Percentiles rank a stretch among this genome's conserved stretches.
Conservation (phyloP, 2,888 invertebrate species). For the Xylocampa areola region DNA sequence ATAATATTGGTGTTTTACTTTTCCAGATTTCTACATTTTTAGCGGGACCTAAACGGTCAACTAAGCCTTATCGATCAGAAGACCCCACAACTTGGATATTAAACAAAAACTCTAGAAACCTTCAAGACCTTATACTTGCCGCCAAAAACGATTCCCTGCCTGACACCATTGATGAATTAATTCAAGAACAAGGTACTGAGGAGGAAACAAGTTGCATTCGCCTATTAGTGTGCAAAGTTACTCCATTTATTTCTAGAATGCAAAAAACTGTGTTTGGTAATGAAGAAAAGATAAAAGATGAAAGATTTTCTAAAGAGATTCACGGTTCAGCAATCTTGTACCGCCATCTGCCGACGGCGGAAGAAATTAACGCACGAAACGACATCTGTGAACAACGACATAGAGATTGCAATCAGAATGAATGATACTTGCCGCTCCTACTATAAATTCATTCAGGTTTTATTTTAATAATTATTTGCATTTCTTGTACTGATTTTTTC, state of each 20-base stretch:
- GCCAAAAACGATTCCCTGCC: slow-evolving; percentile 91
- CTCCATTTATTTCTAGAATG: slow-evolving; percentile 94
- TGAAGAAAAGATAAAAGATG: slow-evolving; percentile 67
- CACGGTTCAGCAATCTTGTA: slow-evolving; percentile 86
- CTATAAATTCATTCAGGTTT: too few species aligned
- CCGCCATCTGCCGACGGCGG: slow-evolving; percentile 90
- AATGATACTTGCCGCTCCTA: too few species aligned
- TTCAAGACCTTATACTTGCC: slow-evolving; percentile 89
- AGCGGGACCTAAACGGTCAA: slow-evolving; percentile 75
- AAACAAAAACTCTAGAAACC: slow-evolving; percentile 89
- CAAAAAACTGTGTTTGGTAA: slow-evolving; percentile 91
- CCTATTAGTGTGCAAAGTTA: slow-evolving; percentile 93
- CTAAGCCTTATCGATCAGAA: slow-evolving; percentile 70
- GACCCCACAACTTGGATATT: slow-evolving; percentile 89
- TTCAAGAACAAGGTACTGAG: slow-evolving; percentile 87
- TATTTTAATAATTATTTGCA: too few species aligned
- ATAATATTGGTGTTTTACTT: background rate
- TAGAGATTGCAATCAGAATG: slow-evolving; percentile 83
- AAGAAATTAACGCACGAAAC: slow-evolving; percentile 90
- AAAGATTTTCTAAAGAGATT: slow-evolving; percentile 65
- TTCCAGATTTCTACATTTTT: slow-evolving; percentile 91
- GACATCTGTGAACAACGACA: slow-evolving; percentile 91
- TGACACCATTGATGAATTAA: slow-evolving; percentile 90
- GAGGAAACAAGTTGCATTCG: slow-evolving; percentile 92
- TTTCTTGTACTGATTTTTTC: too few species aligned